A percentile compares a stretch with the other conserved stretches of the same genome.
These are phyloP conservation scores for Sinocyclocheilus anophthalmus DNA, from an alignment of 2,113 vertebrate species.

Conservation along the genomic window DNA sequence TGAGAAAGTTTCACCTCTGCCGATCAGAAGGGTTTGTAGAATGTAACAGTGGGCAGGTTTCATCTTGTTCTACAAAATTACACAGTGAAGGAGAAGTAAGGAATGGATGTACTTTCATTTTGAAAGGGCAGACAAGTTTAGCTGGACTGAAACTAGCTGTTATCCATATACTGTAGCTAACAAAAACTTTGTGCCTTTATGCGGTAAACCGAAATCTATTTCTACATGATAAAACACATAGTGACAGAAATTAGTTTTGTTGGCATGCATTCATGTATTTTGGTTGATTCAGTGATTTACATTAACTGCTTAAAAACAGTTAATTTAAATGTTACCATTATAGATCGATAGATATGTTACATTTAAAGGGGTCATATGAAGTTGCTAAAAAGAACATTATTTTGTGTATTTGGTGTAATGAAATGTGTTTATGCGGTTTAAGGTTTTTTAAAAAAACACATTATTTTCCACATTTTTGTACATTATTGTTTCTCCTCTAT, in stretches of 20 bases:
- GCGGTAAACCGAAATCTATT: background rate
- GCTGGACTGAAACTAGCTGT: slow-evolving; percentile 34
- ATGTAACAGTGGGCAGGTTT: slow-evolving; percentile 5
- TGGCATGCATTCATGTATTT: background rate
- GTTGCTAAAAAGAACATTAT: too few species aligned
- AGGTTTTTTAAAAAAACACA: too few species aligned
- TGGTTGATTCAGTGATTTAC: background rate
- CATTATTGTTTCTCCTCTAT: too few species aligned
- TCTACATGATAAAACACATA: background rate
- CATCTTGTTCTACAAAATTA: background rate
- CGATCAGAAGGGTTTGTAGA: background rate
- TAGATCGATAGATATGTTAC: too few species aligned
- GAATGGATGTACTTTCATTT: background rate
- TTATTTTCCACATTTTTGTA: too few species aligned
- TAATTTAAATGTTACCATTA: background rate
- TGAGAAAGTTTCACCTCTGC: background rate
- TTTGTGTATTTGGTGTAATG: too few species aligned
- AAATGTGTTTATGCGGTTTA: too few species aligned
- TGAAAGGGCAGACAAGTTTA: background rate
- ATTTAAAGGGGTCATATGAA: too few species aligned
- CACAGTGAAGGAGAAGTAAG: slow-evolving; percentile 22
- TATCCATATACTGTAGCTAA: background rate
- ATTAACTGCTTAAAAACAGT: background rate
- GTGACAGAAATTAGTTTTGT: background rate
- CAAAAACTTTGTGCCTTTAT: background rate